Percentiles rank a stretch among this genome's conserved stretches.
Conservation (phyloP, 2,113 vertebrate genomes). For the Varanus salvator region DNA sequence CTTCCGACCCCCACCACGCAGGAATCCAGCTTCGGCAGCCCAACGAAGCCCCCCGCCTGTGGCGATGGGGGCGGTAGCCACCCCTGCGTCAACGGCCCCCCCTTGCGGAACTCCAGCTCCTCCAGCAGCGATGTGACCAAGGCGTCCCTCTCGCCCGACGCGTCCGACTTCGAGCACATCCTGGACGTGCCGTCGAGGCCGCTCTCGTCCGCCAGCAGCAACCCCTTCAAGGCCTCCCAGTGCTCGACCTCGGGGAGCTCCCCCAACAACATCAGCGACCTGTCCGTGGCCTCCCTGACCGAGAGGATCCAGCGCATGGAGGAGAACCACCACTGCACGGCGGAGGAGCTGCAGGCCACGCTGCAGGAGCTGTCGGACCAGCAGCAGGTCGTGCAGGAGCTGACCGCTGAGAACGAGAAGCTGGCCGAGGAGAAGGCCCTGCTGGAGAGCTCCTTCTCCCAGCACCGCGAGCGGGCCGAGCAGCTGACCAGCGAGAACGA, state of each 20-base stretch:
- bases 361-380: conserved; percentile 94
- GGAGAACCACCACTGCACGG: conserved; percentile 94
- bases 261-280: conserved; percentile 75
- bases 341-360: conserved; percentile 95
- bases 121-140: conserved; percentile 90
- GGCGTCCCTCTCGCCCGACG: conserved; percentile 89
- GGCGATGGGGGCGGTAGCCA: conserved; percentile 67
- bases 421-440: conserved; percentile 89
- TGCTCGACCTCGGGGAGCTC: conserved; percentile 74
- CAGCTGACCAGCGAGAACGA: conserved; percentile 91
- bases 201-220: conserved; percentile 82
- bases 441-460: conserved; percentile 89
- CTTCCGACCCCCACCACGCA: conserved; percentile 76
- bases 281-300: conserved; percentile 87
- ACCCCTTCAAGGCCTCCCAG: conserved; percentile 74
- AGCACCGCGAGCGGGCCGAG: conserved; percentile 90
- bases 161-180: conserved; percentile 91
- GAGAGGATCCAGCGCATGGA: conserved; percentile 96
- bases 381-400: conserved; percentile 94
- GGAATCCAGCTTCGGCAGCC: conserved; percentile 78
- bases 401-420: conserved; percentile 94
- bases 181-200: conserved; percentile 83
- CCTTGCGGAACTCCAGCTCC: conserved; percentile 81
- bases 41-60: conserved; percentile 65
- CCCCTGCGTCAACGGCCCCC: conserved; percentile 47